Conservation (phyloP, 2,888 invertebrate species). For the Cerastis leucographa region DNA sequence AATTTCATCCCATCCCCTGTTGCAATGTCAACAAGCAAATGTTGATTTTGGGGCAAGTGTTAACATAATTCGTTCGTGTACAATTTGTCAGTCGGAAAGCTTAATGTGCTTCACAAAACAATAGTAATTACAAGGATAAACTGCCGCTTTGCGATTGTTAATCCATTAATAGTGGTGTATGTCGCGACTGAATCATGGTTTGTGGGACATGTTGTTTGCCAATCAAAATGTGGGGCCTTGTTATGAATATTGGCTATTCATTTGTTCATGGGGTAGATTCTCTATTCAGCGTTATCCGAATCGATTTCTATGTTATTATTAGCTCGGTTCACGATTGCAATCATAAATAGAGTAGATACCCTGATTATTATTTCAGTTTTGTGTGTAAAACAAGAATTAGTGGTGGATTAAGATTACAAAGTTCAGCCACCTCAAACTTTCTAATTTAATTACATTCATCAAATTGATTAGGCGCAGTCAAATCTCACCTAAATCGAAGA, state of each 20-base stretch:
- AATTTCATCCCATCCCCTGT: constrained; percentile 68
- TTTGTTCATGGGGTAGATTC: constrained; percentile 22
- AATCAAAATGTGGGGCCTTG: constrained; percentile 56
- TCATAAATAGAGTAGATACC: neutral
- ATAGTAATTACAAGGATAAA: constrained; percentile 74
- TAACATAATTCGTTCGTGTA: constrained; percentile 76
- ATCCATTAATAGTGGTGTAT: constrained; percentile 66
- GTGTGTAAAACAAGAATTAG: neutral
- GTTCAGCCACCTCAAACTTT: neutral
- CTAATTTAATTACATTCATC: neutral
- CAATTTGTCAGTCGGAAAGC: constrained; percentile 74
- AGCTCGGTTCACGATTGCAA: neutral
- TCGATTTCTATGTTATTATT: constrained; percentile 18
- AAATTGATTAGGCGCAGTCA: neutral
- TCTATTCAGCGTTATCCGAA: constrained; percentile 24
- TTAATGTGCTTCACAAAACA: constrained; percentile 74
- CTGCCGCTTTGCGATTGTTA: constrained; percentile 71
- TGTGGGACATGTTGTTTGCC: constrained; percentile 49
- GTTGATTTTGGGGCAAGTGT: constrained; percentile 79
- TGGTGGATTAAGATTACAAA: neutral
- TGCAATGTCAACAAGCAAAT: constrained; percentile 74
- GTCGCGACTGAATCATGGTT: constrained; percentile 57
- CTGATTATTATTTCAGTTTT: constrained; percentile 8
- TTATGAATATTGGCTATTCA: constrained; percentile 60
- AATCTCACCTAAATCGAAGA: neutral